phyloP scores from a whole-genome alignment of 2,797 vertebrate genomes.

The Acropternis orthonyx region DNA sequence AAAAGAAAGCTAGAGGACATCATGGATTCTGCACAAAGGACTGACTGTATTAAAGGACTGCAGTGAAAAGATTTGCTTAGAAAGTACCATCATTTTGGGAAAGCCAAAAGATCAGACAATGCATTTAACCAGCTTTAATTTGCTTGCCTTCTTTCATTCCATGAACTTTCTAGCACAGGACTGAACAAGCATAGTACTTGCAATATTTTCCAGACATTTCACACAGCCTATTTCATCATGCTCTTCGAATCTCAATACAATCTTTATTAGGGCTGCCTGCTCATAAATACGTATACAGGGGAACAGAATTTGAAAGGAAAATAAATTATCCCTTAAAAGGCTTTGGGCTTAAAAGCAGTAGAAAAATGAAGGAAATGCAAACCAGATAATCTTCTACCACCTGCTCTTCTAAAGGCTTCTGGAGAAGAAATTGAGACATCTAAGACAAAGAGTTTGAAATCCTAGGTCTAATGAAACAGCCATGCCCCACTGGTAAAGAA shows the following conservation, averaged over 20 bases:
- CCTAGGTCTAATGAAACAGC: background rate
- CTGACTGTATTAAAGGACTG: background rate
- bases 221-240: background rate
- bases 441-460: background rate
- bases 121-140: background rate
- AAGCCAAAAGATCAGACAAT: background rate
- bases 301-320: background rate
- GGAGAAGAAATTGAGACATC: background rate
- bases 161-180: background rate
- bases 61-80: background rate
- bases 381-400: background rate
- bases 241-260: background rate
- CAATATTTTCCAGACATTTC: background rate
- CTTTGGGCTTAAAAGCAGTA: background rate
- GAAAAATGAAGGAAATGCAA: background rate
- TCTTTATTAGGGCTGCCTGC: background rate
- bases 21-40: background rate
- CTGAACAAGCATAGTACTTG: background rate
- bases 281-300: background rate
- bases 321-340: background rate
- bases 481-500: background rate
- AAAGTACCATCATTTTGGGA: background rate
- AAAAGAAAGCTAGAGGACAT: background rate
- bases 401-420: background rate
- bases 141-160: background rate